phyloP scores from a whole-genome alignment of 2,888 invertebrate species.

The Hedya salicella region DNA sequence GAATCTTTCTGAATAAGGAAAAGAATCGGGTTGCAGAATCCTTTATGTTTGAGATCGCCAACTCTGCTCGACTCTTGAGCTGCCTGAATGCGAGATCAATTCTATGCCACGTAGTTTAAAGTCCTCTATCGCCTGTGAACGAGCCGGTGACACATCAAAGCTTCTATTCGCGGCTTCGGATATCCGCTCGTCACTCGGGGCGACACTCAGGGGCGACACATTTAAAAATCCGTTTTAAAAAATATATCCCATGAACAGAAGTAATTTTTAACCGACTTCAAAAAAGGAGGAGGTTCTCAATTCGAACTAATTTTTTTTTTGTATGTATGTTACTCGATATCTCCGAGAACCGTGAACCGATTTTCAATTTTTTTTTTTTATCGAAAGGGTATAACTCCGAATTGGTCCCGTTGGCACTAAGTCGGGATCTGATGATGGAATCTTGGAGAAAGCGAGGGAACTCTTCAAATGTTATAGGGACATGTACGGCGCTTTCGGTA shows the following conservation, averaged over 20 bases:
- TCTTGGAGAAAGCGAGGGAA: too few species aligned
- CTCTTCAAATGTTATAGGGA: too few species aligned
- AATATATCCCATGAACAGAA: not conserved
- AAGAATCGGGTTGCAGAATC: conserved; percentile 33
- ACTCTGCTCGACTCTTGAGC: conserved; percentile 5
- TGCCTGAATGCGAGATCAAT: conserved; percentile 9
- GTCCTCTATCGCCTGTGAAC: conserved; percentile 16
- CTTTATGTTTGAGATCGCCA: conserved; percentile 29
- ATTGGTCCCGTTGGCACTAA: too few species aligned
- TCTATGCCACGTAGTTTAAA: conserved; percentile 31
- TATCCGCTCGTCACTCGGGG: conserved; percentile 23
- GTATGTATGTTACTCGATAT: too few species aligned
- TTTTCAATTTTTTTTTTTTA: too few species aligned
- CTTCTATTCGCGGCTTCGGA: conserved; percentile 25
- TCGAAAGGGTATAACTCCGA: too few species aligned
- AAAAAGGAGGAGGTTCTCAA: too few species aligned
- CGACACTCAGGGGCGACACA: conserved; percentile 34
- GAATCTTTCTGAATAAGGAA: conserved; percentile 39
- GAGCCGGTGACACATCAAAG: conserved; percentile 27
- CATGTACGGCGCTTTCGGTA: too few species aligned
- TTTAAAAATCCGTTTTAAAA: conserved; percentile 14
- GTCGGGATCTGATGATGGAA: too few species aligned
- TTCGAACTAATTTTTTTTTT: too few species aligned
- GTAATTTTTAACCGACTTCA: conserved; percentile 27
- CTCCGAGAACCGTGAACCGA: too few species aligned